Conservation (phyloP, 1,140 invertebrate species). For the Antheraea mylitta region DNA sequence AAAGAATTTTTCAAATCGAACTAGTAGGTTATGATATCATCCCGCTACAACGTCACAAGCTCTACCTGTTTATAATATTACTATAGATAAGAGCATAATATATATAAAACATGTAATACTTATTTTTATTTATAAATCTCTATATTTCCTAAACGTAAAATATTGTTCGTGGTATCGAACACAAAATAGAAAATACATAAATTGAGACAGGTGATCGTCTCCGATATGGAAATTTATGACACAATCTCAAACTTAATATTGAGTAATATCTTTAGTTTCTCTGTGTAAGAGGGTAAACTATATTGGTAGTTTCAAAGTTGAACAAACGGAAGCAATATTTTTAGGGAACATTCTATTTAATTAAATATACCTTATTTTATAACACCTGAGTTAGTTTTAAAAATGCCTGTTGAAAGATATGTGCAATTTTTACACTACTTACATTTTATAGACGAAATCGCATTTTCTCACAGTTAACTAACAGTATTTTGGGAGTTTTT, state of each 20-base stretch:
- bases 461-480: too few relatives aligned
- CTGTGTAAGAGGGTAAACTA: neutral
- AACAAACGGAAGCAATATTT: neutral
- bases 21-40: too few relatives aligned
- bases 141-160: conserved; percentile 3
- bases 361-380: too few relatives aligned
- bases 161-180: conserved; percentile 12
- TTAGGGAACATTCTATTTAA: neutral
- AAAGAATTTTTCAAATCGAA: too few relatives aligned
- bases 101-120: neutral
- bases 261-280: conserved; percentile 7
- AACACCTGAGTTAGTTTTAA: too few relatives aligned
- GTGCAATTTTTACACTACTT: too few relatives aligned
- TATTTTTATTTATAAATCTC: neutral
- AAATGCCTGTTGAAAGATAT: too few relatives aligned
- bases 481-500: too few relatives aligned
- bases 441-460: too few relatives aligned
- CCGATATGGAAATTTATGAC: conserved; percentile 14
- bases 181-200: conserved; percentile 22
- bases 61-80: too few relatives aligned
- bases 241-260: conserved; percentile 11
- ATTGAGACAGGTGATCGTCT: conserved; percentile 1
- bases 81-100: too few relatives aligned
- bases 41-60: too few relatives aligned
- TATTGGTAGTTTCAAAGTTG: neutral